phyloP scores from a whole-genome alignment of 2,113 vertebrate species.

The Hassar affinis region DNA sequence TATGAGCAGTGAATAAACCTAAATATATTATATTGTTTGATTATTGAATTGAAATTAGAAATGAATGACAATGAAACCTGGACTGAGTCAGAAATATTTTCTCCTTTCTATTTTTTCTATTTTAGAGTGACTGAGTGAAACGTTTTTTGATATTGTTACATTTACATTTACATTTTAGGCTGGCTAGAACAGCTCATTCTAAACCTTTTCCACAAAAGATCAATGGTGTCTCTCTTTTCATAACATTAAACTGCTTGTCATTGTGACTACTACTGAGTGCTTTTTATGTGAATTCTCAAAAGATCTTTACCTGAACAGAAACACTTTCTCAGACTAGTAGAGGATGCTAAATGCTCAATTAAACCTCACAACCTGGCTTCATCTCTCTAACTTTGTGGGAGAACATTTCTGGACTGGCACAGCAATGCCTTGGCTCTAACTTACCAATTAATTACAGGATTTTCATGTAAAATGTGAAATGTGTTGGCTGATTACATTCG shows the following conservation, averaged over 20 bases:
- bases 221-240: slow-evolving; percentile 6
- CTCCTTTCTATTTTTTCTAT: background rate
- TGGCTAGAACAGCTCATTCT: background rate
- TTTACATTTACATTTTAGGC: background rate
- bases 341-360: slow-evolving; percentile 29
- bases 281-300: slow-evolving; percentile 10
- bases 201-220: slow-evolving; percentile 6
- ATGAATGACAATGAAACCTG: background rate
- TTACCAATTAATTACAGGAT: slow-evolving; percentile 39
- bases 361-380: slow-evolving; percentile 15
- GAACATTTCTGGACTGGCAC: background rate
- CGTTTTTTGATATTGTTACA: background rate
- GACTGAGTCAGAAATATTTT: background rate
- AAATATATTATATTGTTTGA: too few species aligned
- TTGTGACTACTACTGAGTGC: slow-evolving; percentile 20
- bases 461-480: slow-evolving; percentile 42
- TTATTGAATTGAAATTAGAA: too few species aligned
- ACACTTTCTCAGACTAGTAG: slow-evolving; percentile 29
- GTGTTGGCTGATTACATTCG: slow-evolving; percentile 39
- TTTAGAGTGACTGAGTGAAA: background rate
- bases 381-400: slow-evolving; percentile 6
- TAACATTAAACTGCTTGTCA: background rate
- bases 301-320: slow-evolving; percentile 33
- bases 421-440: background rate
- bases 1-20: background rate